These are phyloP conservation scores for Neuroscelio doddi DNA, from an alignment of 2,888 invertebrate genomes.

Conservation along the genomic window DNA sequence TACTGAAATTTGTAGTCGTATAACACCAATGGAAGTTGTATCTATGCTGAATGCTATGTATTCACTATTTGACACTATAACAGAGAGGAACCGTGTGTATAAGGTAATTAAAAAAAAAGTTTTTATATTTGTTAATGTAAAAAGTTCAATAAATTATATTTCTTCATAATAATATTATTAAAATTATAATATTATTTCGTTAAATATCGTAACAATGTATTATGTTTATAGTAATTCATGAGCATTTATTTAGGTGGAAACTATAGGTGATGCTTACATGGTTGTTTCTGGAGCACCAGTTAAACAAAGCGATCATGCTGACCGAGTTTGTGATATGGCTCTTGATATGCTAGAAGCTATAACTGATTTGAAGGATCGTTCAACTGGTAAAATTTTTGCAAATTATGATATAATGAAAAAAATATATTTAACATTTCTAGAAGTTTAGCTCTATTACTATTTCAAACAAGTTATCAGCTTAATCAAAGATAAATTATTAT, in stretches of 20 bases:
- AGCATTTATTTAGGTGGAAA: conserved; percentile 94
- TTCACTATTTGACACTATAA: conserved; percentile 95
- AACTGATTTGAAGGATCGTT: conserved; percentile 91
- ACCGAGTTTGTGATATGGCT: conserved; percentile 95
- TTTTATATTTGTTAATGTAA: too few relatives aligned
- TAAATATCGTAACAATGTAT: too few relatives aligned
- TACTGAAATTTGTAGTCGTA: conserved; percentile 96
- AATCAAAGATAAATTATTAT: conserved; percentile 8
- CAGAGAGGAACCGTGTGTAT: conserved; percentile 93
- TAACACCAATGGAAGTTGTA: conserved; percentile 98
- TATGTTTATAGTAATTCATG: neutral
- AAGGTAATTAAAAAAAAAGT: too few relatives aligned
- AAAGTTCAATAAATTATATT: too few relatives aligned
- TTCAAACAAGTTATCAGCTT: too few relatives aligned
- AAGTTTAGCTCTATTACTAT: too few relatives aligned
- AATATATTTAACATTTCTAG: too few relatives aligned
- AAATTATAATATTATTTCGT: too few relatives aligned
- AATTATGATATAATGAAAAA: too few relatives aligned
- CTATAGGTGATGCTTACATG: conserved; percentile 99
- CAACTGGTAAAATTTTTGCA: conserved; percentile 85
- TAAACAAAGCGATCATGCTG: conserved; percentile 91
- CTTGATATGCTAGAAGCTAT: conserved; percentile 96
- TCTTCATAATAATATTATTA: too few relatives aligned
- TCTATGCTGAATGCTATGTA: conserved; percentile 98
- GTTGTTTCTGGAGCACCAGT: conserved; percentile 96